phyloP scores from a whole-genome alignment of 2,888 invertebrate genomes.

The Portevinia maculata region DNA sequence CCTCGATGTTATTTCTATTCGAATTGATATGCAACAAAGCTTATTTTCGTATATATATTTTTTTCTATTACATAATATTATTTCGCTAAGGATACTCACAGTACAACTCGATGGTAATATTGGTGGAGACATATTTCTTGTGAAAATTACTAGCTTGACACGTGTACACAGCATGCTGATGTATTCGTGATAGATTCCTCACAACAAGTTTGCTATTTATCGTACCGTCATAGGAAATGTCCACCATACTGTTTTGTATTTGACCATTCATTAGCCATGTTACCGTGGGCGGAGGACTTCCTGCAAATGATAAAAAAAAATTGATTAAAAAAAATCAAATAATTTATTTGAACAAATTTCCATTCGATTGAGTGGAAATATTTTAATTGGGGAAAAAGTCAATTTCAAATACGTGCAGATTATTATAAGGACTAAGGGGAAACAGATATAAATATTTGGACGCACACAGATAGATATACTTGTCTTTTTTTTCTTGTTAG shows the following conservation, averaged over 20 bases:
- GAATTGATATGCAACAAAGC: no score
- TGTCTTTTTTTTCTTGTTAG: no score
- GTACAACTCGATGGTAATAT: constrained; percentile 89
- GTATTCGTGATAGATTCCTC: constrained; percentile 86
- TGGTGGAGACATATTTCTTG: constrained; percentile 86
- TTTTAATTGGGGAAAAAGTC: no score
- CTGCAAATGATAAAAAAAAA: constrained; percentile 82
- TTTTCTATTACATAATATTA: background rate
- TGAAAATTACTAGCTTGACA: constrained; percentile 89
- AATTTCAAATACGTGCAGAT: no score
- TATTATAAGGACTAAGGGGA: no score
- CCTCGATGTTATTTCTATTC: no score
- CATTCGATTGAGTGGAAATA: background rate
- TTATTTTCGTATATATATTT: background rate
- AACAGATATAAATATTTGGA: no score
- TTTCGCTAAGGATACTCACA: constrained; percentile 84
- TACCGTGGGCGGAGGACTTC: constrained; percentile 88
- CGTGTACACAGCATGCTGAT: constrained; percentile 89
- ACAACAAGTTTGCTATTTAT: constrained; percentile 86
- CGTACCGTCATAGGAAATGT: constrained; percentile 82
- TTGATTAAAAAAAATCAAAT: constrained; percentile 24
- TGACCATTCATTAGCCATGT: constrained; percentile 90
- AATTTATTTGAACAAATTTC: background rate
- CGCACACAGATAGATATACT: no score
- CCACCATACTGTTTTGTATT: constrained; percentile 82